Conservation (phyloP, 2,888 invertebrate genomes). For the Aleiodes alternator region DNA sequence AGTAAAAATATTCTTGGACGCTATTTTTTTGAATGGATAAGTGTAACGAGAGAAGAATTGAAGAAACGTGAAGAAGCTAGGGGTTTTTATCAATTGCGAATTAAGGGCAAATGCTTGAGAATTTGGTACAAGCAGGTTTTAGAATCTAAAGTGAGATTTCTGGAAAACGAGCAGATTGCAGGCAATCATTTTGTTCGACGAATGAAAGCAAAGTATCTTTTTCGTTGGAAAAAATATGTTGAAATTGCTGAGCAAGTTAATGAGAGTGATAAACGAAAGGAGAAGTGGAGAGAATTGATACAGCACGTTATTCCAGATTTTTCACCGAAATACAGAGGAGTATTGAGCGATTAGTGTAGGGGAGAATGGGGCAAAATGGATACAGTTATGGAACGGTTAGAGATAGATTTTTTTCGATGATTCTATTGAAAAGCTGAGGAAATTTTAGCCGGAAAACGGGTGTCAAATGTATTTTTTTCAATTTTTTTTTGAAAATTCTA, state of each 20-base stretch:
- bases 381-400: too few relatives aligned
- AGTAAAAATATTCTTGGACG: conserved; percentile 60
- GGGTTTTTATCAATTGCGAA: conserved; percentile 82
- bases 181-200: conserved; percentile 54
- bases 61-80: conserved; percentile 83
- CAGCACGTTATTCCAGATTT: conserved; percentile 69
- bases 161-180: conserved; percentile 60
- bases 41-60: conserved; percentile 52
- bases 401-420: too few relatives aligned
- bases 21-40: conserved; percentile 62
- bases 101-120: conserved; percentile 77
- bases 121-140: conserved; percentile 76
- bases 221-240: conserved; percentile 64
- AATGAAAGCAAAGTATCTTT: conserved; percentile 62
- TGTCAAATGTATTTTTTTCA: too few relatives aligned
- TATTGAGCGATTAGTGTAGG: conserved; percentile 58
- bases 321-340: conserved; percentile 63
- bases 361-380: too few relatives aligned
- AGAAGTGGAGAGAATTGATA: conserved; percentile 68
- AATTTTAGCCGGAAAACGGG: too few relatives aligned
- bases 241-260: conserved; percentile 62
- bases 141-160: conserved; percentile 70
- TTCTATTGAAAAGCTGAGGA: too few relatives aligned
- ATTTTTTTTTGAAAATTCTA: too few relatives aligned
- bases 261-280: conserved; percentile 66